Evolutionary conservation across 2,113 vertebrate genomes (phyloP).

Genomic region (Ailurus styani): DNA sequence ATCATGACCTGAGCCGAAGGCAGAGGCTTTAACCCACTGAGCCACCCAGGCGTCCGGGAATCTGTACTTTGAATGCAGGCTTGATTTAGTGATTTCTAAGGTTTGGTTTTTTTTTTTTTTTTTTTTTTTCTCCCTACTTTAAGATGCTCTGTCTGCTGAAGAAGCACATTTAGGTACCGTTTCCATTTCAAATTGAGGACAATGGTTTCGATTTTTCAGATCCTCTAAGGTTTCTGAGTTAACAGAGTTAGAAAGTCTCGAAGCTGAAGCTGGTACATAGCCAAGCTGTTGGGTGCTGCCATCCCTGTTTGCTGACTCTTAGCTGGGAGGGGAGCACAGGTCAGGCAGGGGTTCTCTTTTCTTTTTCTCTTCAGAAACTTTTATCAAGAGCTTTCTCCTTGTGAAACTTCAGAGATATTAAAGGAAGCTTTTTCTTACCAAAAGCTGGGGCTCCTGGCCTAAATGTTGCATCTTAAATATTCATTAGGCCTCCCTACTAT

Average conservation of each 20-base stretch:
- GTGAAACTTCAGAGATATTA: not conserved
- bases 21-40: no score
- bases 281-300: not conserved
- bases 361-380: not conserved
- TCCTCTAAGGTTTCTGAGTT: not conserved
- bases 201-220: not conserved
- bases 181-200: not conserved
- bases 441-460: not conserved
- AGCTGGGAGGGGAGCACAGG: not conserved
- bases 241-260: not conserved
- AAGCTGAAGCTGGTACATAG: not conserved
- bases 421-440: not conserved
- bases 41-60: no score
- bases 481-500: not conserved
- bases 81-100: not conserved
- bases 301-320: not conserved
- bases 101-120: no score
- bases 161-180: not conserved
- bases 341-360: not conserved
- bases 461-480: not conserved
- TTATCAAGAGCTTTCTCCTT: not conserved
- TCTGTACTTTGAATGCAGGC: not conserved
- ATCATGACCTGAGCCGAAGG: no score
- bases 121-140: not conserved
- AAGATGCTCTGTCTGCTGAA: not conserved